Base-by-base conservation (phyloP, 2,888 invertebrate species). In the Campoplex nolae region DNA sequence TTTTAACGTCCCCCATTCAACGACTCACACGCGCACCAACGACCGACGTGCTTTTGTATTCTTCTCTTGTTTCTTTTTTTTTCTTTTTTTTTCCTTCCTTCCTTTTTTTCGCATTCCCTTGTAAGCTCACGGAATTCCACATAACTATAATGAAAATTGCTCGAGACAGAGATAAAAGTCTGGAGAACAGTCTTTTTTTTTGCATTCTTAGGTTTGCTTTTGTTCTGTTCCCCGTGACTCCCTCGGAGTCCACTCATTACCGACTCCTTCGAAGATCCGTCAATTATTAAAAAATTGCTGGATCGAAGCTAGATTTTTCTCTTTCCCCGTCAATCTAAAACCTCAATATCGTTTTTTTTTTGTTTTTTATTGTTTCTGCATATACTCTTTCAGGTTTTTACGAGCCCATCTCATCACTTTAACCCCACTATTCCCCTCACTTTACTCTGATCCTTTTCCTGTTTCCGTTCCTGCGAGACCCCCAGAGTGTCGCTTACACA, bases 131-230 rank as follows among this genome's bases (percentile, higher is more conserved):
- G 23, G 76, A 51, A 73, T 81, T 85, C 23, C 70, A 48, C 54
- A 45, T 7, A 79, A 81, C 71, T 38, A 38, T 81, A 73, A 71
- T 77, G 65, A 75, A 56, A 80, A 76, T 84, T 84, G 38, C 78
- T 42, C 2, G 23, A 68, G 73, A 8, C 65, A 0, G 48, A 11
- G 58, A 79, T 45, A 68, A 38, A 74, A 48, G 79, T 56, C 8
- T 42, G 23, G 35, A 48, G 18, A 83, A 71, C n/a, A 58, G 65
- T 62, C 35, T 23, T 54, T 54, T 32, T 42, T 42, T 45, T 68
- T 13, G 62, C 32, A 62, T 62, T 32, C 32, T 16, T 32, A 62
- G 32, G 32, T 16, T 62, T 62, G 13, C 32, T 73, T 28, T 74
- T 35, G 3, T n/a, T 48, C 9, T 18, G 23, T 16, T 51, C 18